Percentiles rank a stretch among this genome's conserved stretches.
Conservation (phyloP, 2,113 vertebrate species). For the Dasyurus viverrinus region DNA sequence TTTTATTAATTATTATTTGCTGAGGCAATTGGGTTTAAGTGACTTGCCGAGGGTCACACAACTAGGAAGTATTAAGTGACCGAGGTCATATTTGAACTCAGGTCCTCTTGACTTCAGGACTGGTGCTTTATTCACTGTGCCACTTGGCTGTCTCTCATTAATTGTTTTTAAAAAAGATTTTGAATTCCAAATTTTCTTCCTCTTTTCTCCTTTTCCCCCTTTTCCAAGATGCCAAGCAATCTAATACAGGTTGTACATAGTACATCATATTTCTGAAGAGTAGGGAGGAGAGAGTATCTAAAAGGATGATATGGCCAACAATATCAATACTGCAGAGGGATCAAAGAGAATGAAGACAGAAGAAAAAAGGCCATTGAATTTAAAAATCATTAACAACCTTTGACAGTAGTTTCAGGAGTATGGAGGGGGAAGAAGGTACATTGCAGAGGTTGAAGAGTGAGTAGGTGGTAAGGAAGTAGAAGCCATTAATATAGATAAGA, state of each 20-base stretch:
- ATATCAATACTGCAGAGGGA: not conserved
- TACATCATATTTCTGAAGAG: not conserved
- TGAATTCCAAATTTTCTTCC: no score
- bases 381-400: not conserved
- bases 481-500: not conserved
- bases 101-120: no score
- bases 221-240: no score
- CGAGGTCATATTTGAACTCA: no score
- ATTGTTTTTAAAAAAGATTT: not conserved
- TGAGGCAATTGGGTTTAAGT: no score
- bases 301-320: not conserved
- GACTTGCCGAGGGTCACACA: no score
- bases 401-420: not conserved
- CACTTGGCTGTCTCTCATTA: no score
- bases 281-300: not conserved
- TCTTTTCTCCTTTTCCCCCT: no score
- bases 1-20: not conserved
- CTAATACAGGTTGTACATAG: no score
- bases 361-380: not conserved
- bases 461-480: not conserved
- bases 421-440: not conserved
- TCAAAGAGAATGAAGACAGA: not conserved
- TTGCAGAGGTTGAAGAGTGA: not conserved
- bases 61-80: no score
- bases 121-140: no score